Conservation (phyloP, 2,888 invertebrate species). For the Schrankia costaestrigalis region DNA sequence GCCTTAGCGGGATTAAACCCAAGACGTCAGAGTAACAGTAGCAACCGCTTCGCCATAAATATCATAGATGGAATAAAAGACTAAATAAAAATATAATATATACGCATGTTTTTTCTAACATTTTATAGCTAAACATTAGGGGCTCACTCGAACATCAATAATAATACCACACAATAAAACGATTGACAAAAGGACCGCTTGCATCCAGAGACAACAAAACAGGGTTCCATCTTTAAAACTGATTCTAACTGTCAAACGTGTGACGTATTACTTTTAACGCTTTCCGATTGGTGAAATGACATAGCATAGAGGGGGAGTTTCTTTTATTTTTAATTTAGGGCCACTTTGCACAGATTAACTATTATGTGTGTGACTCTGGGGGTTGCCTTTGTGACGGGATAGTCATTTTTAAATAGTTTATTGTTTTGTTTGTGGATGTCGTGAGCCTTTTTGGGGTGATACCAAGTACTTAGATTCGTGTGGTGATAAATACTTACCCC, state of each 20-base stretch:
- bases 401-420: constrained; percentile 67
- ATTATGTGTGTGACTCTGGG: constrained; percentile 72
- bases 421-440: constrained; percentile 44
- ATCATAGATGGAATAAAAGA: no score
- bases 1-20: no score
- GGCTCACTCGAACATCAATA: constrained; percentile 1
- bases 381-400: constrained; percentile 69
- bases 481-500: no score
- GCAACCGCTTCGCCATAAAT: no score
- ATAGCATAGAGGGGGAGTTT: constrained; percentile 43
- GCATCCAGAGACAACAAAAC: not conserved
- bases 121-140: not conserved
- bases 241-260: constrained; percentile 50
- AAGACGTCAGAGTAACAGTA: no score
- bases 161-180: constrained; percentile 17
- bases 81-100: no score
- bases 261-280: constrained; percentile 38
- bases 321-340: constrained; percentile 56
- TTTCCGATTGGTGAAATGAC: constrained; percentile 50
- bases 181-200: constrained; percentile 21
- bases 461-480: constrained; percentile 2
- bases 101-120: no score
- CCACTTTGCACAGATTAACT: constrained; percentile 77
- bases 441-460: constrained; percentile 11
- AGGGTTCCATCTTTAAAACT: constrained; percentile 72